phyloP scores from a whole-genome alignment of 2,797 vertebrate genomes.

The Acrocephalus scirpaceus region DNA sequence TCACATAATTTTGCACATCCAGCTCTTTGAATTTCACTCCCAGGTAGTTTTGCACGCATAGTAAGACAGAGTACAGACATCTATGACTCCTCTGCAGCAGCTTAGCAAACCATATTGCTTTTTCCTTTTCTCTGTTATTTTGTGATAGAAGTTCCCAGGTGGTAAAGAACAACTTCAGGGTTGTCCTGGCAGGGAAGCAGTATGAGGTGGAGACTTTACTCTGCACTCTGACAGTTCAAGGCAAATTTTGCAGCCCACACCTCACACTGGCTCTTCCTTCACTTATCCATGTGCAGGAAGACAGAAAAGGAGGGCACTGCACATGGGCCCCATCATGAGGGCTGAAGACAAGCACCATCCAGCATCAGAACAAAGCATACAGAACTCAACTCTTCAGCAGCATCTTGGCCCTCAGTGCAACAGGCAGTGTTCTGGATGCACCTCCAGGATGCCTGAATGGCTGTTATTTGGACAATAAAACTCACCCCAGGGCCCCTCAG shows the following conservation, averaged over 20 bases:
- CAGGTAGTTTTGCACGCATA: neutral
- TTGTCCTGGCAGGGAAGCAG: neutral
- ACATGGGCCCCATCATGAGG: neutral
- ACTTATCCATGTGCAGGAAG: neutral
- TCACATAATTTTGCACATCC: neutral
- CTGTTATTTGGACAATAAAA: neutral
- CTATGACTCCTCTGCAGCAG: neutral
- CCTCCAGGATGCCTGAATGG: neutral
- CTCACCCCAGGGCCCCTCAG: neutral
- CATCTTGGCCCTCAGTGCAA: neutral
- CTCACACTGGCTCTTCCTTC: neutral
- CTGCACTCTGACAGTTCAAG: neutral
- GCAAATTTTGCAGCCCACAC: neutral
- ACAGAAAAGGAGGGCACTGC: neutral
- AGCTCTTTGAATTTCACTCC: neutral
- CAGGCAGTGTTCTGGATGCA: neutral
- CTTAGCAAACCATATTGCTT: neutral
- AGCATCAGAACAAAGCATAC: neutral
- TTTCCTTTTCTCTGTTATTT: neutral
- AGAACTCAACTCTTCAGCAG: neutral
- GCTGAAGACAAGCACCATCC: neutral
- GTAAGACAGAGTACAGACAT: neutral
- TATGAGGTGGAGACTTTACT: neutral
- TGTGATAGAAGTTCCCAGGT: neutral
- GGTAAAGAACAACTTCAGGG: neutral